Base-by-base conservation (phyloP, 1,140 invertebrate genomes). In the Pseudomyrmex cubaensis region DNA sequence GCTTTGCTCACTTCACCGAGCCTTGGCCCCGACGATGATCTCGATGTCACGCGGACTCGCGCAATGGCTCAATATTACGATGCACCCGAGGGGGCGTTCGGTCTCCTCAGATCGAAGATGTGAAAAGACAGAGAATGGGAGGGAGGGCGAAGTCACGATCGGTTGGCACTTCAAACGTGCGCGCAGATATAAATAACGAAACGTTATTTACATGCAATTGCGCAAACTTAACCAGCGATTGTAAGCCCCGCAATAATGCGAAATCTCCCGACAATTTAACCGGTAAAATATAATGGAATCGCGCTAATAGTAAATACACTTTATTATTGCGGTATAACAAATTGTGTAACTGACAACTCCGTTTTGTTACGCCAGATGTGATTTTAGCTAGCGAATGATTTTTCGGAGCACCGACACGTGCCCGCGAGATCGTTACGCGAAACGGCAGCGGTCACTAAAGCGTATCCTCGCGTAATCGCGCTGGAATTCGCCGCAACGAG, bases 31-130 rank as follows among this genome's bases (percentile, higher is more conserved):
- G n/a, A 22, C 57, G 78, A 90, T 85, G 84, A 90, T 89, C 78
- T 85, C 82, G 73, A 87, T 89, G 88, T 87, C 82, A 87, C 84
- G 87, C 87, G 75, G 74, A 86, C 87, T 89, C 84, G 85, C 83
- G 85, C 85, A 80, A 90, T 85, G 85, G 84, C 87, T 90, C 89
- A 90, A 90, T 90, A 90, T 85, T 72, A 46, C 57, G 44, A 46
- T 78, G 35, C 9, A 35, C 15, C 70, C 13, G 3, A 54, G 17
- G 20, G 22, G 20, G 17, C 57, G 20, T 48, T 83, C 57, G 48
- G 54, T 59, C 76, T 15, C 64, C 10, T 8, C 22, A 22, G 44
- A 50, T 72, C 67, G 61, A 54, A n/a, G 46, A 70, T 80, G 12
- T 48, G 17, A 80, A 80, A 72, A 80, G 54, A 50, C 1, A 59